Percentiles rank a stretch among this genome's conserved stretches.
These are phyloP conservation scores for Gobio occitaniae DNA, from an alignment of 2,797 vertebrate species.

Conservation along the genomic window DNA sequence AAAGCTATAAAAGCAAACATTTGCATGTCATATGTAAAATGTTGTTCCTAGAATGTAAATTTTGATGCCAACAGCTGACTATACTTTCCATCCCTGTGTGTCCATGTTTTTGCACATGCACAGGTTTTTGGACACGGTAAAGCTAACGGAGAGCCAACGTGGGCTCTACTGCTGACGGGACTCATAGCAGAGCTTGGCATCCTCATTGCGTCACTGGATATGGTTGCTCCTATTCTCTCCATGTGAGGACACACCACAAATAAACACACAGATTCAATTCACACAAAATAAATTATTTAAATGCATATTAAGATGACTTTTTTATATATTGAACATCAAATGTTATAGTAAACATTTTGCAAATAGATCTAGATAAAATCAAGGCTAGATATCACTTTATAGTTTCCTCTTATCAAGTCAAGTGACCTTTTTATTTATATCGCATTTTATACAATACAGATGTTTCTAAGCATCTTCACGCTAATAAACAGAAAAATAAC, in stretches of 20 bases:
- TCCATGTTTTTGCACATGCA: conserved; percentile 4
- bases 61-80: neutral
- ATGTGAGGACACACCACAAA: conserved; percentile 82
- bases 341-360: neutral
- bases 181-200: conserved; percentile 96
- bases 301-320: neutral
- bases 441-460: neutral
- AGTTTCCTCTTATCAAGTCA: neutral
- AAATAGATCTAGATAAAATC: neutral
- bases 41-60: conserved; percentile 36
- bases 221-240: conserved; percentile 99
- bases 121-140: conserved; percentile 97
- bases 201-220: conserved; percentile 96
- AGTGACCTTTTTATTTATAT: neutral
- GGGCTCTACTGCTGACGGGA: conserved; percentile 94
- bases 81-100: neutral
- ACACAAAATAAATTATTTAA: neutral
- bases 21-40: conserved; percentile 56
- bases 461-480: neutral
- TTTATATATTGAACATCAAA: neutral
- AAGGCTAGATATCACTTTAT: neutral
- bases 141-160: conserved; percentile 93
- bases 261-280: neutral
- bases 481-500: neutral
- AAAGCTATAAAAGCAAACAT: conserved; percentile 23